Evolutionary conservation across 2,888 invertebrate genomes (phyloP), one percentile per base, ranked within the genome.

Genomic region (Hemistola chrysoprasaria): DNA sequence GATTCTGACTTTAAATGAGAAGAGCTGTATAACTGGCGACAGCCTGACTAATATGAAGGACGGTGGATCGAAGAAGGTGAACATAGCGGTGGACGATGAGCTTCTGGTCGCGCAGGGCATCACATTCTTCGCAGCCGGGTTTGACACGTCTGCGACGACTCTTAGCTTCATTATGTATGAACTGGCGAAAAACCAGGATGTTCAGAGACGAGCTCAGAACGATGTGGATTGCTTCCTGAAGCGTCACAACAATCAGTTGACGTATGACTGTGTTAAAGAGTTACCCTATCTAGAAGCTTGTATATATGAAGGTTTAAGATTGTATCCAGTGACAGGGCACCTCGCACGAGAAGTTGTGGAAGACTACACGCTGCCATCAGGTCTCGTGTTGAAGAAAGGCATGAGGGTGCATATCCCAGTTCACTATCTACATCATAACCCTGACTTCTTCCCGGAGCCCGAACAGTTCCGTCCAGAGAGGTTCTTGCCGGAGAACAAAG

Each of bases 71-170:
- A 57, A 65, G 7, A 71, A 59, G 29, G 52, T 65, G 0, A 48
- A 50, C 6, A 21, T 83, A 0, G 59, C 71, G 1, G 57, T 90
- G 0, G 69, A 79, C 0, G 59, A 89, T 6, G 74, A 87, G 1
- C 59, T 91, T 22, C 50, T 92, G 3, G 77, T 86, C 0, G 83
- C 91, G 0, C 91, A 92, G 40, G 86, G 90, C 1, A 78, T 90
- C 20, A 60, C 90, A 0, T 91, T 92, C 36, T 80, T 78, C 21
- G 64, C 61, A 0, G 79, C 76, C 10, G 80, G 80, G 0, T 80
- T 61, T 28, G 80, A 80, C 8, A 78, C 79, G 0, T 71, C 78
- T 1, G 59, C 79, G 0, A 63, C 63, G 0, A 71, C 74, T 0
- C 33, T 64, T 7, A 56, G 60, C 11, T 70, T 55, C 21, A 56